A percentile compares a stretch with the other conserved stretches of the same genome.
These are phyloP conservation scores for Psilopogon haemacephalus DNA, from an alignment of 2,113 vertebrate species.

Conservation along the genomic window DNA sequence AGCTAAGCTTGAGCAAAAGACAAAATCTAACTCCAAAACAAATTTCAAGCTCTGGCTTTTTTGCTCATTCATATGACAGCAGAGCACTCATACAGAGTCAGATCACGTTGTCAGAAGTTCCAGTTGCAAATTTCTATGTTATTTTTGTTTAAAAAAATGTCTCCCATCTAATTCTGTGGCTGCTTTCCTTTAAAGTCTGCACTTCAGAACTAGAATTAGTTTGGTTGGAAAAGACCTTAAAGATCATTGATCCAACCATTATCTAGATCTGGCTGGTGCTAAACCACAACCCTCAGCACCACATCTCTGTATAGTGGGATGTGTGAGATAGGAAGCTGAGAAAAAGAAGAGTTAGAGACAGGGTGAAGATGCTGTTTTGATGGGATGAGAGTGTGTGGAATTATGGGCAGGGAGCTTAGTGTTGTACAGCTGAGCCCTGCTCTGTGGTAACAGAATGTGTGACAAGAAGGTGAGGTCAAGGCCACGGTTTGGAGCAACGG, in stretches of 20 bases:
- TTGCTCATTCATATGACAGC: not conserved
- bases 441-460: not conserved
- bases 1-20: not conserved
- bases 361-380: not conserved
- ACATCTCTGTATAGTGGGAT: not conserved
- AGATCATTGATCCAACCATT: no score
- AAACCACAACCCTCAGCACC: not conserved
- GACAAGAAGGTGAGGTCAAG: slow-evolving; percentile 26
- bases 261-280: no score
- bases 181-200: not conserved
- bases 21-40: not conserved
- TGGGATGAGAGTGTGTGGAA: not conserved
- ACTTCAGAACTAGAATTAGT: no score
- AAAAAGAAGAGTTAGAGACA: not conserved
- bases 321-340: not conserved
- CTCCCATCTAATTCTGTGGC: not conserved
- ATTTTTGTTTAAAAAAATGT: not conserved
- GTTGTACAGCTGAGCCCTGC: not conserved
- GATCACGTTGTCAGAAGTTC: not conserved
- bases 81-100: not conserved
- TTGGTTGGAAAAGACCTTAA: no score
- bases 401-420: not conserved
- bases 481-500: not conserved
- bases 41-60: not conserved
- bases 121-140: not conserved